Conservation (phyloP, 2,888 invertebrate species). For the Pelosia muscerda region DNA sequence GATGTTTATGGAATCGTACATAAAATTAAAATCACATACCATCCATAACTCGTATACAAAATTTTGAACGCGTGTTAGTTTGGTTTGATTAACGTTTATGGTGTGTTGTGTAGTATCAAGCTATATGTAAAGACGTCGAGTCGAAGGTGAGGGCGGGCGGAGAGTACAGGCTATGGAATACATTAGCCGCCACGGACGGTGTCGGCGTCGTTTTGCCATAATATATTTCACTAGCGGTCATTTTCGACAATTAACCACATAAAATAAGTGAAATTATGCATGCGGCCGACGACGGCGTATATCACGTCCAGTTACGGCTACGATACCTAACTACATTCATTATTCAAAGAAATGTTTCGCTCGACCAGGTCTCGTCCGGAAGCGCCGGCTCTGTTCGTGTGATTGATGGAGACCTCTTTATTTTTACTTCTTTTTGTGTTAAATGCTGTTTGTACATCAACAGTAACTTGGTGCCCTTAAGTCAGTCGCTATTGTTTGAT, state of each 20-base stretch:
- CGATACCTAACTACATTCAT: slow-evolving; percentile 86
- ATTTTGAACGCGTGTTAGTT: slow-evolving; percentile 7
- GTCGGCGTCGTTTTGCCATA: slow-evolving; percentile 78
- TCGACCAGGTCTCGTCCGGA: slow-evolving; percentile 81
- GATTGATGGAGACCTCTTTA: slow-evolving; percentile 84
- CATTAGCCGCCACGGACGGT: slow-evolving; percentile 79
- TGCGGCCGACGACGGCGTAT: slow-evolving; percentile 86
- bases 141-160: slow-evolving; percentile 75
- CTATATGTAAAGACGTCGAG: slow-evolving; percentile 59
- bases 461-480: slow-evolving; percentile 42
- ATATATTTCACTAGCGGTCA: slow-evolving; percentile 86
- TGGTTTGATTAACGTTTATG: not conserved
- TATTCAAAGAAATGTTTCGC: slow-evolving; percentile 87
- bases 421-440: slow-evolving; percentile 68
- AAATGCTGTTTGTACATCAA: slow-evolving; percentile 60
- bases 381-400: slow-evolving; percentile 82
- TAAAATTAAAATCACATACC: not conserved
- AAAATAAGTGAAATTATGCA: slow-evolving; percentile 87
- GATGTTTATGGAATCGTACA: not conserved
- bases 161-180: slow-evolving; percentile 78
- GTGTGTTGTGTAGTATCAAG: slow-evolving; percentile 27
- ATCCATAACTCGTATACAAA: slow-evolving; percentile 6
- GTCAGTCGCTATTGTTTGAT: slow-evolving; percentile 9
- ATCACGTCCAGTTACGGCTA: slow-evolving; percentile 87
- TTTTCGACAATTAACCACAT: slow-evolving; percentile 87